Evolutionary conservation across 2,113 vertebrate species (phyloP).

Genomic region (Microtus richardsoni): DNA sequence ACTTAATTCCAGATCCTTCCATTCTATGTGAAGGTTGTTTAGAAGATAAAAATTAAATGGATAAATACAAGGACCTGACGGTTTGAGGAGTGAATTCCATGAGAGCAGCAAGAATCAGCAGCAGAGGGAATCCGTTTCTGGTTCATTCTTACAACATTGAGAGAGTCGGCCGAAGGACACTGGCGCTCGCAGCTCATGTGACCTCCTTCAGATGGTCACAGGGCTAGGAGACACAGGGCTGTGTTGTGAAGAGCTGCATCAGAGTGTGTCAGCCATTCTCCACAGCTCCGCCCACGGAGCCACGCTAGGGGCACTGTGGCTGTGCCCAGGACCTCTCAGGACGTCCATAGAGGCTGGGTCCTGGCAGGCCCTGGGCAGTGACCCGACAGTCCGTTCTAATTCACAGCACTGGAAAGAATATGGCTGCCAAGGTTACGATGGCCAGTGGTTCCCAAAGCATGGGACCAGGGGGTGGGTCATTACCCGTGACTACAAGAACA

Average conservation of each 20-base stretch:
- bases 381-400: background rate
- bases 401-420: background rate
- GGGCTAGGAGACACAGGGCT: background rate
- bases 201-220: background rate
- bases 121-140: background rate
- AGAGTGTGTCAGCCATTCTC: background rate
- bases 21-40: background rate
- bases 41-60: background rate
- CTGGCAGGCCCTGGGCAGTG: no score
- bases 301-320: rapidly evolving
- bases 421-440: background rate
- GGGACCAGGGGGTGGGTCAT: background rate
- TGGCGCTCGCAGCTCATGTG: background rate
- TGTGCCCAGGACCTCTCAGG: background rate
- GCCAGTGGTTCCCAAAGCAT: background rate
- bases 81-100: background rate
- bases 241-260: background rate
- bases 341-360: background rate
- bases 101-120: background rate
- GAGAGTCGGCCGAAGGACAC: background rate
- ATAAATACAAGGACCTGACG: background rate
- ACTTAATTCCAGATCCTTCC: background rate
- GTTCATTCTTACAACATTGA: background rate
- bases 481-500: background rate
- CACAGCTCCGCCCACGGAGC: background rate